These are phyloP conservation scores for Acromyrmex heyeri DNA, from an alignment of 1,140 invertebrate species.

Conservation along the genomic window DNA sequence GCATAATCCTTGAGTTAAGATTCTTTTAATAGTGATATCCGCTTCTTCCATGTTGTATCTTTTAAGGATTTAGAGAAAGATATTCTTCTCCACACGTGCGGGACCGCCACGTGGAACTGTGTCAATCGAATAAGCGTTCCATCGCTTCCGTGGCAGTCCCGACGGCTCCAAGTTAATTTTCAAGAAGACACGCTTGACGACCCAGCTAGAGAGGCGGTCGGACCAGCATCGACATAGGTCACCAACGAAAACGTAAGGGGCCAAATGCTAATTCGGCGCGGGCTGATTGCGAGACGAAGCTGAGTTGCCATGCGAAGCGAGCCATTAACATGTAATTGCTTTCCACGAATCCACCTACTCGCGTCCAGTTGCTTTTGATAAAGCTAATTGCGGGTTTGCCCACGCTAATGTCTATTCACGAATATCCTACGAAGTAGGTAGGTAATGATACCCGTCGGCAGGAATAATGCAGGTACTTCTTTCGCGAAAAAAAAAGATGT, in stretches of 20 bases:
- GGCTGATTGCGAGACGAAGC: constrained; percentile 73
- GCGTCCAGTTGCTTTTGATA: constrained; percentile 85
- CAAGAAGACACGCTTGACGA: constrained; percentile 59
- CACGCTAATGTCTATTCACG: constrained; percentile 82
- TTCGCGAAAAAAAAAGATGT: constrained; percentile 54
- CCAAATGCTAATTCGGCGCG: constrained; percentile 82
- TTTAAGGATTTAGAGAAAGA: neutral
- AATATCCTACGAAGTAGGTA: constrained; percentile 81
- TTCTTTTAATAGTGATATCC: neutral
- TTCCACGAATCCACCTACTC: constrained; percentile 85
- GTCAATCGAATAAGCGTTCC: constrained; percentile 29
- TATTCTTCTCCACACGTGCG: neutral
- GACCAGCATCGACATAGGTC: constrained; percentile 49
- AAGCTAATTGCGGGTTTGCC: constrained; percentile 84
- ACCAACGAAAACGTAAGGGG: constrained; percentile 71
- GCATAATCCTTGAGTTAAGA: neutral
- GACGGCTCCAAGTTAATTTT: constrained; percentile 41
- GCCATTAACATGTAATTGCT: constrained; percentile 85
- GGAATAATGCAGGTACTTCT: constrained; percentile 74
- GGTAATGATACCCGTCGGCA: constrained; percentile 77
- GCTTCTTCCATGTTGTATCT: neutral
- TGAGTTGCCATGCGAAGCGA: constrained; percentile 83
- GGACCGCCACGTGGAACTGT: neutral
- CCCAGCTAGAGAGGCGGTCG: constrained; percentile 36
- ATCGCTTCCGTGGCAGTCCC: constrained; percentile 33